Percentiles rank a stretch among this genome's conserved stretches.
phyloP scores from a whole-genome alignment of 2,797 vertebrate species.

The Sus cebifrons region DNA sequence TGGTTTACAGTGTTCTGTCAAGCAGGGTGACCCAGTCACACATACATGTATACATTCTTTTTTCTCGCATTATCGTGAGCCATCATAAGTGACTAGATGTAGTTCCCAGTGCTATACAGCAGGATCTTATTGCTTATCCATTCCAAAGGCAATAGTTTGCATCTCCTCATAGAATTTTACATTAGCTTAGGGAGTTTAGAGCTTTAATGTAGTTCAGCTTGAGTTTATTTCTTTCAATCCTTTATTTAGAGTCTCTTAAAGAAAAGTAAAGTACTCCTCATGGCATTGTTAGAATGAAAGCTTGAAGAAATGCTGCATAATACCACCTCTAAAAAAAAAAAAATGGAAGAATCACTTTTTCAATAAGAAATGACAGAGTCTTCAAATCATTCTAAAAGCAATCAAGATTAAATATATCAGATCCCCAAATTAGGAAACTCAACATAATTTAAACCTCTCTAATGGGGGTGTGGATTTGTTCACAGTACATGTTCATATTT shows the following conservation, averaged over 20 bases:
- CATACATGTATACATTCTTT: no score
- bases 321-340: not conserved
- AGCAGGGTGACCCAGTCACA: no score
- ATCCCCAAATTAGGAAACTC: not conserved
- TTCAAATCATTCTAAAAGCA: conserved; percentile 38
- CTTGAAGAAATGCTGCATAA: not conserved
- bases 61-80: no score
- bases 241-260: conserved; percentile 63
- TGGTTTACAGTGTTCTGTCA: no score
- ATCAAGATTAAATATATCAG: conserved; percentile 12
- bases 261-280: conserved; percentile 43
- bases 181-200: conserved; percentile 38
- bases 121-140: no score
- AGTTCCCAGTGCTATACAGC: no score
- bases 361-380: not conserved
- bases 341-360: not conserved
- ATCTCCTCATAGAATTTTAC: conserved; percentile 48
- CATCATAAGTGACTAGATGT: no score
- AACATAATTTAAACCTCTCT: conserved; percentile 1
- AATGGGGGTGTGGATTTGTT: not conserved
- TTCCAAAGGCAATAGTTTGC: no score
- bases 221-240: conserved; percentile 48
- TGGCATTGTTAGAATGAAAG: not conserved
- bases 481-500: not conserved
- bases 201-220: conserved; percentile 56